Percentiles rank a stretch among this genome's conserved stretches.
Evolutionary conservation across 2,113 vertebrate genomes (phyloP).

Genomic region (Neomonachus schauinslandi): DNA sequence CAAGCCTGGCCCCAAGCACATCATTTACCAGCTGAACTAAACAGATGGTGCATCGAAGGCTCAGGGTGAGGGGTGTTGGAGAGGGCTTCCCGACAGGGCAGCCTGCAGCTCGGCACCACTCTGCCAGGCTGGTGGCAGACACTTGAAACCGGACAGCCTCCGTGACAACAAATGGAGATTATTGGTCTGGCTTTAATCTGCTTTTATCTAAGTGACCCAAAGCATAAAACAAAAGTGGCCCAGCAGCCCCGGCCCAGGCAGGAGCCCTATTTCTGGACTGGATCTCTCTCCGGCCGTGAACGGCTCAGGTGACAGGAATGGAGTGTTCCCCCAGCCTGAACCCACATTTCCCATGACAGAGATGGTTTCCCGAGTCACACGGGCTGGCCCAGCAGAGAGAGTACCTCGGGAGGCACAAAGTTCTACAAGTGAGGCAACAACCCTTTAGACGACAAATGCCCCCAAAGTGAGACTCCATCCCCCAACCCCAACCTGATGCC

Average conservation of each 20-base stretch:
- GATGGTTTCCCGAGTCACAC: background rate
- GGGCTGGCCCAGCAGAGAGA: background rate
- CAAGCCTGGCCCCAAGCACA: background rate
- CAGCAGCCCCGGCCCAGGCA: background rate
- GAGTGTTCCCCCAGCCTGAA: background rate
- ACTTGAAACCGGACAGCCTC: background rate
- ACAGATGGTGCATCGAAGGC: background rate
- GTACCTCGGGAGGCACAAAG: background rate
- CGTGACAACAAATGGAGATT: background rate
- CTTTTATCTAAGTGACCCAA: constrained; percentile 58
- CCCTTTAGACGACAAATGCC: background rate
- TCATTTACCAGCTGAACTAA: background rate
- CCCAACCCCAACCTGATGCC: no score
- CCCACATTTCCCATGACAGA: background rate
- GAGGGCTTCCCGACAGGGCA: background rate
- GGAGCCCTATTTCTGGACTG: background rate
- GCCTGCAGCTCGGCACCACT: background rate
- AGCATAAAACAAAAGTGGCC: constrained; percentile 36
- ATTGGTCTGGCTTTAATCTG: constrained; percentile 4
- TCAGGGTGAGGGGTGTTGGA: no score
- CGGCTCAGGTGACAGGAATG: background rate
- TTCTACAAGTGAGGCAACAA: background rate
- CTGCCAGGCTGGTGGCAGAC: background rate
- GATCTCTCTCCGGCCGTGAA: background rate
- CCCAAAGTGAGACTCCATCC: background rate